Evolutionary conservation across 2,113 vertebrate genomes (phyloP).

Genomic region (Cygnus atratus): DNA sequence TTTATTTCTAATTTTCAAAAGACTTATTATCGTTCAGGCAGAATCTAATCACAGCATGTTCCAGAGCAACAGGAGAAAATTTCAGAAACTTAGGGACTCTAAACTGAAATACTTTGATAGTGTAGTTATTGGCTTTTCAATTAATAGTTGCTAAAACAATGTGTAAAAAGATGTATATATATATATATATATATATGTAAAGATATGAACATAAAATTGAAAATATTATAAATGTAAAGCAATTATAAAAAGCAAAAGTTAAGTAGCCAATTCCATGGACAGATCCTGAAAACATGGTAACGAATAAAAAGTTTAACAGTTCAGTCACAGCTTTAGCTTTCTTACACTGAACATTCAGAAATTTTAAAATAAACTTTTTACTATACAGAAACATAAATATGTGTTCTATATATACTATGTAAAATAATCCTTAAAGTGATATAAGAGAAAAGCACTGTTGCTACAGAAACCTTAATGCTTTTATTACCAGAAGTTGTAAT

Average conservation of each 20-base stretch:
- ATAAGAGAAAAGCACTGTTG: too few relatives aligned
- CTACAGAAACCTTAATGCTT: background rate
- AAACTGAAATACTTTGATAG: background rate
- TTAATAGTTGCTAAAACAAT: background rate
- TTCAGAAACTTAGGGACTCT: background rate
- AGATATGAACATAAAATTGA: background rate
- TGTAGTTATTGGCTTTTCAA: background rate
- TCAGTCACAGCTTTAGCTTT: background rate
- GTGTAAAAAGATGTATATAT: background rate
- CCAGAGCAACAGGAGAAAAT: background rate
- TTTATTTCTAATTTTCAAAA: background rate
- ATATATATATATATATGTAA: background rate
- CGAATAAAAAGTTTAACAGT: background rate
- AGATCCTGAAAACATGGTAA: background rate
- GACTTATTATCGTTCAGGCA: background rate
- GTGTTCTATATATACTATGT: too few relatives aligned
- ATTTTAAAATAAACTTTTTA: background rate
- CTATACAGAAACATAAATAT: background rate
- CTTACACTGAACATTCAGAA: background rate
- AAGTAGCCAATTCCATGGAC: background rate
- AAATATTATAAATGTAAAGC: background rate
- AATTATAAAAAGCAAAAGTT: background rate
- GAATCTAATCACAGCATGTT: background rate
- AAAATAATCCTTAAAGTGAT: too few relatives aligned
- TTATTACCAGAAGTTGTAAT: background rate